A percentile compares a stretch with the other conserved stretches of the same genome.
These are phyloP conservation scores for Argyra leucocephala DNA, from an alignment of 2,888 invertebrate species.

Conservation along the genomic window DNA sequence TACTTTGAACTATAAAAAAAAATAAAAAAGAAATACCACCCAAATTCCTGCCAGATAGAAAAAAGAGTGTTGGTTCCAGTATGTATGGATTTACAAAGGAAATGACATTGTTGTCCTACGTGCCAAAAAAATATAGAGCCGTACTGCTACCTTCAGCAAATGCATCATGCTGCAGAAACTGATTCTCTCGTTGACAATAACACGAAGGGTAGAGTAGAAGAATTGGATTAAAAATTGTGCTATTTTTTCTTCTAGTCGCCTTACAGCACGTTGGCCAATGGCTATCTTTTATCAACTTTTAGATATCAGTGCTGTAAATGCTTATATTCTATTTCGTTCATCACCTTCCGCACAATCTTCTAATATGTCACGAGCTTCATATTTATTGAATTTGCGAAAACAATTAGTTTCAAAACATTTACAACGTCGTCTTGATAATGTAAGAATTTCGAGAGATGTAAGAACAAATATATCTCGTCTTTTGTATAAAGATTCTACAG, in stretches of 20 bases:
- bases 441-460: too few relatives aligned
- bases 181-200: constrained; percentile 20
- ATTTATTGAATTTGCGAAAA: too few relatives aligned
- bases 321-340: too few relatives aligned
- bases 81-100: constrained; percentile 23
- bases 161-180: constrained; percentile 17
- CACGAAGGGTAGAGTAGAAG: constrained; percentile 12
- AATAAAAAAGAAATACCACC: constrained; percentile 19
- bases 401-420: too few relatives aligned
- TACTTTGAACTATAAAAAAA: constrained; percentile 20
- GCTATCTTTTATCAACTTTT: constrained; percentile 16
- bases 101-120: constrained; percentile 20
- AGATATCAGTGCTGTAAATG: too few relatives aligned
- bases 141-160: constrained; percentile 19
- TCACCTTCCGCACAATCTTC: too few relatives aligned
- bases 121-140: constrained; percentile 23
- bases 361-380: too few relatives aligned
- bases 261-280: constrained; percentile 23
- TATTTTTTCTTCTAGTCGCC: constrained; percentile 22
- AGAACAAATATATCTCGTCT: too few relatives aligned
- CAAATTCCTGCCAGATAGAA: constrained; percentile 18
- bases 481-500: too few relatives aligned
- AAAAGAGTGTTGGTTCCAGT: constrained; percentile 17
- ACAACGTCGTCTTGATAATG: too few relatives aligned
- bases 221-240: constrained; percentile 22